A percentile compares a stretch with the other conserved stretches of the same genome.
These are phyloP conservation scores for Gambusia affinis DNA, from an alignment of 2,113 vertebrate species.

Conservation along the genomic window DNA sequence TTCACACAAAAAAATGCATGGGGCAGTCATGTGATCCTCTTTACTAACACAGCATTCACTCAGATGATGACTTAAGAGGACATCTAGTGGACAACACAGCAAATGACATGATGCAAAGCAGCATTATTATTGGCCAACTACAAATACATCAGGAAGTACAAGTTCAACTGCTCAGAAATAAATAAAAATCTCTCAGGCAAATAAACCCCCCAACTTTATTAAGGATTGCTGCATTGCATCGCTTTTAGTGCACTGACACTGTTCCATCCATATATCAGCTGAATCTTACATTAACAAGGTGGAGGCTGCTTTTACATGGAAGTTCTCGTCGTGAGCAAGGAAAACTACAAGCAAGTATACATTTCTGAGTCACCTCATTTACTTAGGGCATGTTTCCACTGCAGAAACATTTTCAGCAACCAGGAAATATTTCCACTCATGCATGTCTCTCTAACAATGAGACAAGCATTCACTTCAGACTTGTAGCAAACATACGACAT, in stretches of 20 bases:
- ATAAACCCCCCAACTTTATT: not conserved
- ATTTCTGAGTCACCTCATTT: not conserved
- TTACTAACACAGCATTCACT: not conserved
- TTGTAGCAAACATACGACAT: no score
- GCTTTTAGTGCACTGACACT: not conserved
- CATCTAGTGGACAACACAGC: constrained; percentile 65
- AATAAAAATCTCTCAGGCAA: not conserved
- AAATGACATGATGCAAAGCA: not conserved
- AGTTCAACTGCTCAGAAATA: not conserved
- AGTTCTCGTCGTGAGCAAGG: not conserved
- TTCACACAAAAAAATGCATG: constrained; percentile 40
- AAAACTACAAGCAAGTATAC: not conserved
- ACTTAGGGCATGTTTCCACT: not conserved
- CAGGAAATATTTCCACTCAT: no score
- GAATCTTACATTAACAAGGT: not conserved
- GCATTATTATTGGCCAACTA: not conserved
- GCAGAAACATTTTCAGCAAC: no score
- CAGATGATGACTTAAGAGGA: constrained; percentile 46
- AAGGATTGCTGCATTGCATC: not conserved
- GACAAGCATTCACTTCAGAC: no score
- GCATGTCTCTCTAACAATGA: no score
- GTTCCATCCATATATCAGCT: not conserved
- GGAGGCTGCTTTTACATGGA: not conserved
- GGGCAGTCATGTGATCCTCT: constrained; percentile 27
- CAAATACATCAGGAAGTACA: not conserved